A percentile compares a stretch with the other conserved stretches of the same genome.
These are phyloP conservation scores for Gobio occitaniae DNA, from an alignment of 2,797 vertebrate species.

Conservation along the genomic window DNA sequence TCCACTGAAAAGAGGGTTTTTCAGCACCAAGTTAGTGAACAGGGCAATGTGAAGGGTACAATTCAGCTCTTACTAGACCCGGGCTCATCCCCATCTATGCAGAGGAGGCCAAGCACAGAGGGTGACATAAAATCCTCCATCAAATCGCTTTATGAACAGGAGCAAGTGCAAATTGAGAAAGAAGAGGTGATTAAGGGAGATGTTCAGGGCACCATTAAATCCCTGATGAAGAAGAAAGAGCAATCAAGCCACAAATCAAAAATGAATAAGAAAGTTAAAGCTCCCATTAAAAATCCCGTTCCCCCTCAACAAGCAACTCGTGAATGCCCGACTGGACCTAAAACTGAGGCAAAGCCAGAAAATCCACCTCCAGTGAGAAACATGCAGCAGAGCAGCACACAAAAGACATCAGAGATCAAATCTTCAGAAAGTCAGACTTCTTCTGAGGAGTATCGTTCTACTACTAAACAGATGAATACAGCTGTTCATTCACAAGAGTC, in stretches of 20 bases:
- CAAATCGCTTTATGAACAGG: conserved; percentile 79
- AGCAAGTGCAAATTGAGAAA: conserved; percentile 73
- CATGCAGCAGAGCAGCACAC: conserved; percentile 70
- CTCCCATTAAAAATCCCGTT: conserved; percentile 73
- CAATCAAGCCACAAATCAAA: conserved; percentile 73
- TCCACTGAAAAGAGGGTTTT: conserved; percentile 77
- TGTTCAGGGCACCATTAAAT: conserved; percentile 81
- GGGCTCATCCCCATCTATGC: conserved; percentile 67
- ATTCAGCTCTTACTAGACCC: conserved; percentile 83
- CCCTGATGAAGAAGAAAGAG: conserved; percentile 81
- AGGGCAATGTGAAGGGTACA: conserved; percentile 77
- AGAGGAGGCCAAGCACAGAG: conserved; percentile 73
- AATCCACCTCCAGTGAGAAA: conserved; percentile 72
- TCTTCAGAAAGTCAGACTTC: conserved; percentile 73
- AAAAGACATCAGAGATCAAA: conserved; percentile 73
- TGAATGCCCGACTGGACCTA: conserved; percentile 67
- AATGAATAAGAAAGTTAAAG: conserved; percentile 76
- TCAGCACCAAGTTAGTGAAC: conserved; percentile 78
- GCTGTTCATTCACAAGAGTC: conserved; percentile 65
- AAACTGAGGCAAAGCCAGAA: conserved; percentile 67
- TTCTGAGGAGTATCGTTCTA: conserved; percentile 73
- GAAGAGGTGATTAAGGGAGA: conserved; percentile 80
- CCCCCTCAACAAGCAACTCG: conserved; percentile 69
- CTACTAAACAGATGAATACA: conserved; percentile 69
- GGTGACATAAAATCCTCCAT: conserved; percentile 79